Evolutionary conservation across 2,797 vertebrate species (phyloP), one percentile per base, ranked within the genome.

Genomic region (Chelmon rostratus): DNA sequence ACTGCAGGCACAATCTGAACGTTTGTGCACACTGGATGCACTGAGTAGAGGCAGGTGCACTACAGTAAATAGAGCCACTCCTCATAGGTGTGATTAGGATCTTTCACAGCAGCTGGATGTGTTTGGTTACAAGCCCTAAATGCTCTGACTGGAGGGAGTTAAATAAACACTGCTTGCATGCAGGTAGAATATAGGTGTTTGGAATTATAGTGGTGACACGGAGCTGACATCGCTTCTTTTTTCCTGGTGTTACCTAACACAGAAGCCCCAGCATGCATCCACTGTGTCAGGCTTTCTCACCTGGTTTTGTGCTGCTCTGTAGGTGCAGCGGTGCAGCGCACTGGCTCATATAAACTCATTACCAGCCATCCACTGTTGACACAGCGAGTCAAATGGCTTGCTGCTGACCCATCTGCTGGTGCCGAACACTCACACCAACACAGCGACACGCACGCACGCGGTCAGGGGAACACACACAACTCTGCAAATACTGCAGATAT

Each of bases 401-500:
- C 84, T 73, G 86, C 76, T 88, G 86, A 89, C 75, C 86, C 84
- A 87, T 88, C 84, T 88, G 86, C 80, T 77, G 66, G 58, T 69
- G 80, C 64, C 50, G 53, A 9, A 47, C 69, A 73, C 69, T 46
- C 74, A 58, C 44, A 72, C 42, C 5, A 10, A 54, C 58, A 40
- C 50, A 52, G 3, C 23, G 23, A 50, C 47, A 38, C 61, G 69
- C 42, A 57, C 31, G 42, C 38, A 50, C 40, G 47, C 44, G 37
- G 56, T 31, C 23, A 73, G 9, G 16, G 25, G n/a, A 46, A 61
- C 21, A 58, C 79, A 81, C 78, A 58, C 46, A 1, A n/a, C 35
- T 44, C 25, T 13, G 35, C 57, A 78, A 65, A 76, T 18, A 68
- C 46, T 1, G 23, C 33, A 68, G 28, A 73, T 73, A 83, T 66